A percentile compares a stretch with the other conserved stretches of the same genome.
phyloP scores from a whole-genome alignment of 2,888 invertebrate species.

The Pyralis farinalis region DNA sequence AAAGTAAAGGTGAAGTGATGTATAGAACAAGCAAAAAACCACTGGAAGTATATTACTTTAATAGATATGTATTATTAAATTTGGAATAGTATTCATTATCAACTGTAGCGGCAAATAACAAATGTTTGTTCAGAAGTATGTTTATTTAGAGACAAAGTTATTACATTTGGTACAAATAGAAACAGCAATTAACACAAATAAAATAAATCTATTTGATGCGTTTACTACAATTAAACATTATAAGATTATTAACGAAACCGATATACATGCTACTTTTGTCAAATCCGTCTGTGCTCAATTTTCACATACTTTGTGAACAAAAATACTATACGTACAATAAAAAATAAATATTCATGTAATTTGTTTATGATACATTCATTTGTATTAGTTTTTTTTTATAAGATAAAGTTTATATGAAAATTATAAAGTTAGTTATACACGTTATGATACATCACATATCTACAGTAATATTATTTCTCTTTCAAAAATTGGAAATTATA shows the following conservation, averaged over 20 bases:
- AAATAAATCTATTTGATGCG: constrained; percentile 12
- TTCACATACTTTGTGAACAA: constrained; percentile 9
- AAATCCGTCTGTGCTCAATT: constrained; percentile 61
- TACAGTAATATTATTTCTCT: not conserved
- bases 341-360: constrained; percentile 5
- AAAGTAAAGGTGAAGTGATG: too few species aligned
- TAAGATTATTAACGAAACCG: constrained; percentile 27
- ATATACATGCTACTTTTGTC: constrained; percentile 45
- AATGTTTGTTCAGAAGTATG: constrained; percentile 24
- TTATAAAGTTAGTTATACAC: not conserved
- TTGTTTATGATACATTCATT: not conserved
- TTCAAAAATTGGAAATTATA: not conserved
- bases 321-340: constrained; percentile 4
- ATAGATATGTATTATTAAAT: too few species aligned
- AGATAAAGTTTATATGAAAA: constrained; percentile 2
- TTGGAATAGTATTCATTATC: too few species aligned
- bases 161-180: constrained; percentile 37
- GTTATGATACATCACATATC: not conserved
- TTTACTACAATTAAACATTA: constrained; percentile 24
- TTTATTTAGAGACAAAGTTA: constrained; percentile 37
- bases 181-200: constrained; percentile 10
- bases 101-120: constrained; percentile 1
- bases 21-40: too few species aligned
- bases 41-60: too few species aligned
- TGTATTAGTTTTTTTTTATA: constrained; percentile 6